Evolutionary conservation across 2,888 invertebrate species (phyloP), one percentile per base, ranked within the genome.

Genomic region (Drosophila cognata): DNA sequence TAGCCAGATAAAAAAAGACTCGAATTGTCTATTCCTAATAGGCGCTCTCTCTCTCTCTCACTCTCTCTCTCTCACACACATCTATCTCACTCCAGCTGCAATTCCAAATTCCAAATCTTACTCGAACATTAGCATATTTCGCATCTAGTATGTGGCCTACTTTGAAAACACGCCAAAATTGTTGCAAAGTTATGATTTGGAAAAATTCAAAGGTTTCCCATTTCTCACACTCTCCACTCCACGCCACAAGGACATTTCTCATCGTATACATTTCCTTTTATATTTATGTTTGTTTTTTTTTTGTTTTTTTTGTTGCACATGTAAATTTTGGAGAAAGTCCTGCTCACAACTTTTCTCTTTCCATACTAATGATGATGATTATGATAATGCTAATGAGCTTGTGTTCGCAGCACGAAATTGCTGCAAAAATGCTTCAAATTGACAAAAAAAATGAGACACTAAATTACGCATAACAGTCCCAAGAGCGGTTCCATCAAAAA

Each of bases 321-420:
- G 72, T 72, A 72, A 76, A 80, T 80, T 76, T 71, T 63, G 50
- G 52, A 46, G 76, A 69, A 79, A 76, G 62, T 65, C 48, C 66
- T n/a, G 51, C 60, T 46, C 51, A 52, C 69, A 58, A 58, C 55
- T 58, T 65, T 65, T 35, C 33, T 21, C 31, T 38, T 28, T 11
- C 61, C 29, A 2, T 41, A 21, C 60, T 78, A 76, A 78, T 80
- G 77, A 75, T 78, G 77, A 78, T 78, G 77, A 63, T 76, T 57
- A 79, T 73, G 59, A 74, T 79, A 79, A 78, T 80, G 78, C 76
- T 80, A 80, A 79, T 79, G 72, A 69, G 59, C 64, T 72, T 71
- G 67, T 75, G 75, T 51, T 62, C 18, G 59, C 18, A 60, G 58
- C 75, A 67, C 67, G 35, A 66, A 76, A 76, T 71, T 71, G 71